Percentiles rank a stretch among this genome's conserved stretches.
Conservation (phyloP, 2,888 invertebrate species). For the Alsophila aescularia region DNA sequence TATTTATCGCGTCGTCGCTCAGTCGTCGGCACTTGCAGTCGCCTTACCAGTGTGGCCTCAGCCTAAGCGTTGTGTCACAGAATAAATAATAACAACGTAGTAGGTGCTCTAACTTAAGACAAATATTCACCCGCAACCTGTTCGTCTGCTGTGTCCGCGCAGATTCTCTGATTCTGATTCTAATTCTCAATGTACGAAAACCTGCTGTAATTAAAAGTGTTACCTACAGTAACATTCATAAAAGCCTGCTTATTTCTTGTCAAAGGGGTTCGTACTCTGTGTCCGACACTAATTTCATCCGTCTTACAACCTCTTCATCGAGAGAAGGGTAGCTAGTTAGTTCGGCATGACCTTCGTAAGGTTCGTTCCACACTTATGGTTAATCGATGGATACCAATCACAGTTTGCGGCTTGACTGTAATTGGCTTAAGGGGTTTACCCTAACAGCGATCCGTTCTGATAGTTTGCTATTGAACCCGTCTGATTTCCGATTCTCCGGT, state of each 20-base stretch:
- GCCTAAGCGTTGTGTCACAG: too few relatives aligned
- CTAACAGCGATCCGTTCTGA: not conserved
- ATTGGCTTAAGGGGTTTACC: conserved; percentile 25
- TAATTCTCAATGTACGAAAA: too few relatives aligned
- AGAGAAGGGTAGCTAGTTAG: conserved; percentile 5
- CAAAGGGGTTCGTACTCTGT: not conserved
- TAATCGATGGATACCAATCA: conserved; percentile 32
- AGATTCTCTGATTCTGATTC: too few relatives aligned
- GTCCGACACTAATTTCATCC: not conserved
- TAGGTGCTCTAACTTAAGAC: too few relatives aligned
- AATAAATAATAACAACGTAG: too few relatives aligned
- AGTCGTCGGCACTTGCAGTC: too few relatives aligned
- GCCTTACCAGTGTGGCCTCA: too few relatives aligned
- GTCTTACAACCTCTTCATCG: not conserved
- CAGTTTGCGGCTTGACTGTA: conserved; percentile 24
- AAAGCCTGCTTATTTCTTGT: not conserved
- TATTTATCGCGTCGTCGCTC: too few relatives aligned
- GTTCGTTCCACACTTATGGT: conserved; percentile 19
- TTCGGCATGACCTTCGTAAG: conserved; percentile 15
- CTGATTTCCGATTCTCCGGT: not conserved
- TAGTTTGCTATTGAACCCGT: not conserved
- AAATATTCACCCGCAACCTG: too few relatives aligned
- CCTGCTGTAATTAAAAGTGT: too few relatives aligned
- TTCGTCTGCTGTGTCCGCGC: too few relatives aligned
- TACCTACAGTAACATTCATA: too few relatives aligned